These are phyloP conservation scores for Phymorhynchus buccinoides DNA, from an alignment of 1,140 invertebrate species.

Conservation along the genomic window DNA sequence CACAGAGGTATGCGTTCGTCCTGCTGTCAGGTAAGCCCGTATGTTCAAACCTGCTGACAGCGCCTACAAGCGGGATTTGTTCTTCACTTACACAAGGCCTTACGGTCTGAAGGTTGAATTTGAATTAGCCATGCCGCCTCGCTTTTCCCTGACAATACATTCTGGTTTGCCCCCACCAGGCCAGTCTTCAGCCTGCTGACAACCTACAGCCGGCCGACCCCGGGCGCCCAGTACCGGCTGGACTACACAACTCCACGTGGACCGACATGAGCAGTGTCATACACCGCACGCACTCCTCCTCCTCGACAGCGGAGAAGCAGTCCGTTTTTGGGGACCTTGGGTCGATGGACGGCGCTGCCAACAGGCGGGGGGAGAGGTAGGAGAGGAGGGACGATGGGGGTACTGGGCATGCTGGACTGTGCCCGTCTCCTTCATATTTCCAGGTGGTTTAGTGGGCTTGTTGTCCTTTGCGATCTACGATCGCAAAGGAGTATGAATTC, in stretches of 20 bases:
- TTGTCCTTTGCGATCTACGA: too few species aligned
- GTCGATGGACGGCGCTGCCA: not conserved
- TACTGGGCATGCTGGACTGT: conserved; percentile 15
- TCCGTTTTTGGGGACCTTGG: conserved; percentile 42
- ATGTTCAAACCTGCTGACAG: too few species aligned
- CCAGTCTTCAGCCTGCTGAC: conserved; percentile 30
- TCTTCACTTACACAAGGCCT: too few species aligned
- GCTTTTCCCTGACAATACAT: too few species aligned
- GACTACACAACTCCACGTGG: conserved; percentile 66
- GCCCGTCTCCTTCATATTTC: conserved; percentile 44
- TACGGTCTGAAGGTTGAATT: too few species aligned
- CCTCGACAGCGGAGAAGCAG: conserved; percentile 41
- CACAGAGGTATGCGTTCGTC: too few species aligned
- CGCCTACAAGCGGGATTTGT: too few species aligned
- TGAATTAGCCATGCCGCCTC: too few species aligned
- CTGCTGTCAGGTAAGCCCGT: too few species aligned
- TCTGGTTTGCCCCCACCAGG: too few species aligned
- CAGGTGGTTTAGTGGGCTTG: too few species aligned
- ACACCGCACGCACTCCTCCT: conserved; percentile 51
- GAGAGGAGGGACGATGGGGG: conserved; percentile 11
- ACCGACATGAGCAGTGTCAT: conserved; percentile 57
- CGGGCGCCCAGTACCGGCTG: conserved; percentile 62
- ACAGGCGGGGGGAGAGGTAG: not conserved
- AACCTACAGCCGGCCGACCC: conserved; percentile 52
- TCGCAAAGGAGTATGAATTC: too few species aligned